Evolutionary conservation across 2,888 invertebrate genomes (phyloP).

Genomic region (Adela reaumurella): DNA sequence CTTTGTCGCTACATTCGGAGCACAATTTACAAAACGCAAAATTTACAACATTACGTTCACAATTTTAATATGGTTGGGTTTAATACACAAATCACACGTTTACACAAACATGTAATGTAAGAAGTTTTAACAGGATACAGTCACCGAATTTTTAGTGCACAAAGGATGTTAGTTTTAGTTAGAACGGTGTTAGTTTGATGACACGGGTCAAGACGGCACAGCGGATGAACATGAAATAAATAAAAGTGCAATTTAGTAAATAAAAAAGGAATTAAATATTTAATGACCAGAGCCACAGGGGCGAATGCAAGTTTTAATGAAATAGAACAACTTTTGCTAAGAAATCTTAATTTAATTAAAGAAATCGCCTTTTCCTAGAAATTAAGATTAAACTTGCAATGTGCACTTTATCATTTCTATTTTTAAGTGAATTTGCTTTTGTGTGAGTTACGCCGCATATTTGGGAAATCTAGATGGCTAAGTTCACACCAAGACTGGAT

Average conservation of each 20-base stretch:
- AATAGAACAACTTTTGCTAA: slow-evolving; percentile 2
- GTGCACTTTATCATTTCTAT: too few relatives aligned
- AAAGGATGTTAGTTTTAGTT: slow-evolving; percentile 21
- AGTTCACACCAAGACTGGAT: too few relatives aligned
- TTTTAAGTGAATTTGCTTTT: too few relatives aligned
- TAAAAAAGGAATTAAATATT: neutral
- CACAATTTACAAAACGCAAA: too few relatives aligned
- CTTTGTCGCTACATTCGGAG: neutral
- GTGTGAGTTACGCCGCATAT: too few relatives aligned
- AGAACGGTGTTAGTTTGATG: slow-evolving; percentile 12
- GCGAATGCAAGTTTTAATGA: slow-evolving; percentile 2
- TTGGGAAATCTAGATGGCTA: too few relatives aligned
- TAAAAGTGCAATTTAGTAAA: neutral
- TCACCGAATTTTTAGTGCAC: slow-evolving; percentile 17
- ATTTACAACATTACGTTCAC: too few relatives aligned
- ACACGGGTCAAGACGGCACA: slow-evolving; percentile 6
- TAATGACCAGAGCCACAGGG: neutral
- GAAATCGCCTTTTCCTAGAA: neutral
- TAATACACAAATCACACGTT: slow-evolving; percentile 12
- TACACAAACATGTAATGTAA: slow-evolving; percentile 25
- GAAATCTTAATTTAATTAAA: slow-evolving; percentile 1
- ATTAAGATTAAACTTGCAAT: neutral
- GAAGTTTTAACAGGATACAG: slow-evolving; percentile 22
- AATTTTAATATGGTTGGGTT: too few relatives aligned
- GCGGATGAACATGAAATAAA: slow-evolving; percentile 4